Evolutionary conservation across 2,113 vertebrate genomes (phyloP).

Genomic region (Varanus salvator): DNA sequence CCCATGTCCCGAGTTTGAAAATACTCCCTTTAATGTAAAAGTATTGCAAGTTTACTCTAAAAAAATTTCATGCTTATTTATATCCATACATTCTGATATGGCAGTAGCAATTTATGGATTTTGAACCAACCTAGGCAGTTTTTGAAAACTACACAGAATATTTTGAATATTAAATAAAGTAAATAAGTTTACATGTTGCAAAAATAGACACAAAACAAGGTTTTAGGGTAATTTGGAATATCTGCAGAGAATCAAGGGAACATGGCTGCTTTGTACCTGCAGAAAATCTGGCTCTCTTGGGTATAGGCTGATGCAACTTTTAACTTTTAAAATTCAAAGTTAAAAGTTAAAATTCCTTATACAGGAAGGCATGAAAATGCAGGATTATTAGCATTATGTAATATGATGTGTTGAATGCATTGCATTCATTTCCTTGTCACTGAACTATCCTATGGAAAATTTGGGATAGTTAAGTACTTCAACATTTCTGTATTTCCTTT

Average conservation of each 20-base stretch:
- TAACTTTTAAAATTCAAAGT: not conserved
- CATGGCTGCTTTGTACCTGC: conserved; percentile 48
- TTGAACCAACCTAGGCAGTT: conserved; percentile 16
- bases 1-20: conserved; percentile 30
- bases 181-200: conserved; percentile 43
- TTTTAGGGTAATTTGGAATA: conserved; percentile 54
- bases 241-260: conserved; percentile 53
- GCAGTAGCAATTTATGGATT: not conserved
- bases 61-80: conserved; percentile 4
- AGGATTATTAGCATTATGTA: not conserved
- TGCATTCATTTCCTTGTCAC: not conserved
- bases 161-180: conserved; percentile 45
- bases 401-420: not conserved
- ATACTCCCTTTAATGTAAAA: not conserved
- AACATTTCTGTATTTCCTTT: too few species aligned
- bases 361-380: not conserved
- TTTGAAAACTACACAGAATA: conserved; percentile 27
- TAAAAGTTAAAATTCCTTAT: too few species aligned
- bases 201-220: conserved; percentile 47
- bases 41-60: conserved; percentile 32
- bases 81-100: not conserved
- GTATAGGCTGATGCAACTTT: not conserved
- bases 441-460: not conserved
- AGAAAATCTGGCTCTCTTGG: conserved; percentile 40
- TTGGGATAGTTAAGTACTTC: too few species aligned